These are phyloP conservation scores for Girardinichthys multiradiatus DNA, from an alignment of 2,113 vertebrate species.

Conservation along the genomic window DNA sequence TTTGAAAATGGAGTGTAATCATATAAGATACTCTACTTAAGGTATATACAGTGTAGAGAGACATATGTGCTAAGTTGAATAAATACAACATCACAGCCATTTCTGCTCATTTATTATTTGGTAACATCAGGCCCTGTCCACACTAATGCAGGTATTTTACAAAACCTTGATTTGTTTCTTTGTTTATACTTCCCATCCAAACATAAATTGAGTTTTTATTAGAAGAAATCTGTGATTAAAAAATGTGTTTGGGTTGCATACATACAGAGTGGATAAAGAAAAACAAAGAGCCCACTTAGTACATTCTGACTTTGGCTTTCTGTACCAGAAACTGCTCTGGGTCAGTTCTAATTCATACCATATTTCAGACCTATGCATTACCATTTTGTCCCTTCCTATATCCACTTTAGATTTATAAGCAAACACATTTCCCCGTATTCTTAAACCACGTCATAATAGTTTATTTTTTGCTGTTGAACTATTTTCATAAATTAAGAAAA, in stretches of 20 bases:
- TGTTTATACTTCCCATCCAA: not conserved
- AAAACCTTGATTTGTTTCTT: not conserved
- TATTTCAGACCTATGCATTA: not conserved
- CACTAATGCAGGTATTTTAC: not conserved
- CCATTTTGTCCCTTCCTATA: no score
- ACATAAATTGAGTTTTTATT: not conserved
- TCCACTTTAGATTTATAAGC: no score
- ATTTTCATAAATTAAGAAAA: no score
- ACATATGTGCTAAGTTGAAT: slow-evolving; percentile 65
- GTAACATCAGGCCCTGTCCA: slow-evolving; percentile 22
- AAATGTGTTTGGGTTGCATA: not conserved
- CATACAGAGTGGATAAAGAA: no score
- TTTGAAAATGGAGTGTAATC: slow-evolving; percentile 69
- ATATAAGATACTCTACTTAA: slow-evolving; percentile 62
- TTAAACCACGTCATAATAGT: no score
- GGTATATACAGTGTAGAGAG: slow-evolving; percentile 76
- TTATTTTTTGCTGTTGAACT: no score
- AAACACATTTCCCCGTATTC: no score
- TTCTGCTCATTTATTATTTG: slow-evolving; percentile 68
- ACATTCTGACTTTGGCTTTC: not conserved
- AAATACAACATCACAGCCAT: slow-evolving; percentile 74
- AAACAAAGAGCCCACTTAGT: no score
- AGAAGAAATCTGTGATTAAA: not conserved
- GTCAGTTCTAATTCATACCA: not conserved
- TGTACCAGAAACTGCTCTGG: no score